Evolutionary conservation across 2,797 vertebrate species (phyloP).

Genomic region (Sebastes kiyomatsui): DNA sequence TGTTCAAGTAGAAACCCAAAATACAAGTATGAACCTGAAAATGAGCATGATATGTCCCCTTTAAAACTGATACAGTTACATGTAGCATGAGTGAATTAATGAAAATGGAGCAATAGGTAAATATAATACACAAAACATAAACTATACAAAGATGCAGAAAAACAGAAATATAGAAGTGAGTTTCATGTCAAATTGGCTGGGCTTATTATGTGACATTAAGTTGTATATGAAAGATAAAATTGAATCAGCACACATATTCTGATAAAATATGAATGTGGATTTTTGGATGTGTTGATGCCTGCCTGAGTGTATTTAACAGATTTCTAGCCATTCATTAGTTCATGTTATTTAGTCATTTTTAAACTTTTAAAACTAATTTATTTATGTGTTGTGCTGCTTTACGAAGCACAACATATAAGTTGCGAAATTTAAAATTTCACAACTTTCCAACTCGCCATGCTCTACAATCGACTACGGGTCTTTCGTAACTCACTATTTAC

Average conservation of each 20-base stretch:
- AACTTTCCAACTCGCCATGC: background rate
- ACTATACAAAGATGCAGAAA: background rate
- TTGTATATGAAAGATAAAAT: too few relatives aligned
- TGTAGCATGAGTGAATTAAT: too few relatives aligned
- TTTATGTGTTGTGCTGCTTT: background rate
- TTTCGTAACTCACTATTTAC: background rate
- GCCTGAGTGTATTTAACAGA: background rate
- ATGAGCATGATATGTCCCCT: too few relatives aligned
- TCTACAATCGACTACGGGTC: background rate
- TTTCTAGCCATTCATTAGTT: background rate
- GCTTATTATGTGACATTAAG: too few relatives aligned
- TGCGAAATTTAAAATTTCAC: background rate
- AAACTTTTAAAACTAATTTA: background rate
- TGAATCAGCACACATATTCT: background rate
- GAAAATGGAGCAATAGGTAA: background rate
- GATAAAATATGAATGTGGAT: background rate
- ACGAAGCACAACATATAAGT: background rate
- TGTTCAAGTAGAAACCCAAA: too few relatives aligned
- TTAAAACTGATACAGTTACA: background rate
- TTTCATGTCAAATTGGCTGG: too few relatives aligned
- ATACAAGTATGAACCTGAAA: too few relatives aligned
- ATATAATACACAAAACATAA: background rate
- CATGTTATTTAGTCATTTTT: background rate
- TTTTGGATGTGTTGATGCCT: background rate
- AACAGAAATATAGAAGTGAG: too few relatives aligned